Base-by-base conservation (phyloP, 2,888 invertebrate genomes). In the Bibio marci region DNA sequence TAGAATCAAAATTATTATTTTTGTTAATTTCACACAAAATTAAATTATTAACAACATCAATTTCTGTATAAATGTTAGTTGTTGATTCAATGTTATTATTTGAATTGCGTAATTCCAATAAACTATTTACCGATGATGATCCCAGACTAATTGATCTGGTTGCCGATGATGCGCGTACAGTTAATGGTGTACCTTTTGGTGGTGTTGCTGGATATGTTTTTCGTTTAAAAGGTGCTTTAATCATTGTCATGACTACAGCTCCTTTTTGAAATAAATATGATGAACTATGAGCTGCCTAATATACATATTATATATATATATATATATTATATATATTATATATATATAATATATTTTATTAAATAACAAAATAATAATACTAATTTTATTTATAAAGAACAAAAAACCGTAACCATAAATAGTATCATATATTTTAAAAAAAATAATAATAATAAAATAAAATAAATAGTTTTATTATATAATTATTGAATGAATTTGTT, bases 101-200 rank as follows among this genome's bases (percentile, higher is more conserved):
- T 30, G 15, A 26, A 30, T 22, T 17, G 10, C 28, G 35, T 37
- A 13, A 28, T 33, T 48, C 47, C 39, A 40, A 39, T 17, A 53
- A 49, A 47, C 50, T 57, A 62, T 56, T 62, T 63, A 62, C 62
- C 62, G 60, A 56, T 44, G 62, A 47, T 35, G 60, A 60, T 50
- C 59, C 61, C 27, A 59, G 49, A 43, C 61, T 62, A 41, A 56
- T 56, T 0, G 62, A 62, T 18, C 61, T 52, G 3, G 55, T 52
- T 42, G 45, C 43, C 26, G 45, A 39, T 11, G 38, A 25, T 14
- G 26, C 17, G 13, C 52, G 49, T n/a, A 18, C 32, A 30, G 32
- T 40, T 22, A 22, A 22, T 13, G 57, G 56, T 19, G 59, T 58
- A 22, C 22, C 22, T 30, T 39, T 51, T 13, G 59, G 57, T 39